Conservation (phyloP, 2,797 vertebrate genomes). For the Lindbergichthys nudifrons region DNA sequence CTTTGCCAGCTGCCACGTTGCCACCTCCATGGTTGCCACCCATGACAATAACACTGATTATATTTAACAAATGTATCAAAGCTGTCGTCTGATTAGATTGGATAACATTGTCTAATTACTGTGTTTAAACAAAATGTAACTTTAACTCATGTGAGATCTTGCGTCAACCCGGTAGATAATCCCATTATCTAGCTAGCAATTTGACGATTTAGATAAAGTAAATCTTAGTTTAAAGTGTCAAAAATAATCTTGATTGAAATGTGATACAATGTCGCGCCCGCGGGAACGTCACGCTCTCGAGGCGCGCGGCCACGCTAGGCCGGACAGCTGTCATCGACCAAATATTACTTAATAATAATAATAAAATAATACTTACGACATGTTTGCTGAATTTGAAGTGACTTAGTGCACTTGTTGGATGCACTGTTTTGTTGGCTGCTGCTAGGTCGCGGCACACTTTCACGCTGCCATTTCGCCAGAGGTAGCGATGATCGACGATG, state of each 20-base stretch:
- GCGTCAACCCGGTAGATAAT: background rate
- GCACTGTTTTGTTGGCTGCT: slow-evolving; percentile 83
- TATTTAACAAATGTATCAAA: rapidly evolving
- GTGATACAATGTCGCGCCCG: rapidly evolving
- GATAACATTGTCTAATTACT: too few relatives aligned
- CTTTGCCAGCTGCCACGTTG: slow-evolving; percentile 65
- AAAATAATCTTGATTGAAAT: rapidly evolving
- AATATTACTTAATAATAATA: background rate
- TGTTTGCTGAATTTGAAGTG: slow-evolving; percentile 75
- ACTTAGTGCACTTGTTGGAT: slow-evolving; percentile 85
- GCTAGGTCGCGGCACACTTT: slow-evolving; percentile 81
- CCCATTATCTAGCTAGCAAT: rapidly evolving
- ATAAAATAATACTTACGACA: slow-evolving; percentile 83
- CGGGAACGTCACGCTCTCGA: background rate
- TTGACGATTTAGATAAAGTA: rapidly evolving
- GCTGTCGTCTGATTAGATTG: rapidly evolving
- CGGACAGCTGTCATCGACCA: background rate
- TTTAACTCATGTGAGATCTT: background rate
- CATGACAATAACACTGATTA: rapidly evolving
- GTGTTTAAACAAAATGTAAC: rapidly evolving
- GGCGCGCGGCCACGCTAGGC: background rate
- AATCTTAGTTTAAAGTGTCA: background rate
- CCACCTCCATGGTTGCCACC: slow-evolving; percentile 10
- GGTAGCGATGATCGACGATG: slow-evolving; percentile 25
- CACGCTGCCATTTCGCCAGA: slow-evolving; percentile 84